Conservation (phyloP, 2,888 invertebrate species). For the Iselma pallidipennis region DNA sequence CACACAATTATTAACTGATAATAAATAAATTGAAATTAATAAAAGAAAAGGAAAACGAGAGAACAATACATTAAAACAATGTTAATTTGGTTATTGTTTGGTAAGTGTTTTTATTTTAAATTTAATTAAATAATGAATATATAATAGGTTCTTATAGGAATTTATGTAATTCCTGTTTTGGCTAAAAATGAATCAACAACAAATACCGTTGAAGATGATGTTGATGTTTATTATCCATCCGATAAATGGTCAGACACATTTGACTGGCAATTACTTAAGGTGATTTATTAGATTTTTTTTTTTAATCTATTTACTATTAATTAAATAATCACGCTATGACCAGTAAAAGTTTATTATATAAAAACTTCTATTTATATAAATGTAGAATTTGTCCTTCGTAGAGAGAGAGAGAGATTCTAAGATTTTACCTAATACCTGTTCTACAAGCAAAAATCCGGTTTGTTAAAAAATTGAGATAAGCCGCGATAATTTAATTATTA, state of each 20-base stretch:
- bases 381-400: no score
- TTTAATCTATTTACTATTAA: no score
- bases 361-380: no score
- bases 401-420: no score
- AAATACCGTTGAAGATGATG: neutral
- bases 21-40: neutral
- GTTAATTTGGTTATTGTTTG: slow-evolving; percentile 14
- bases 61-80: slow-evolving; percentile 1
- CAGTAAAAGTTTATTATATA: no score
- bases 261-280: slow-evolving; percentile 70
- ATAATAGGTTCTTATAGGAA: slow-evolving; percentile 2
- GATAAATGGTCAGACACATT: slow-evolving; percentile 60
- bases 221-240: slow-evolving; percentile 41
- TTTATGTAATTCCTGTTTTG: slow-evolving; percentile 9
- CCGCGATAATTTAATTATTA: no score
- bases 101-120: slow-evolving; percentile 14
- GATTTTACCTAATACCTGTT: neutral
- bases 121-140: neutral
- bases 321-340: no score
- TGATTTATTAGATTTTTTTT: no score
- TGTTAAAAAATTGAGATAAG: no score
- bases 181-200: neutral
- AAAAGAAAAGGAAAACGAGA: no score
- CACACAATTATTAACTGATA: neutral
- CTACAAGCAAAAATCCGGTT: neutral